These are phyloP conservation scores for Chloroclystis v-ata DNA, from an alignment of 2,888 invertebrate genomes.

Conservation along the genomic window DNA sequence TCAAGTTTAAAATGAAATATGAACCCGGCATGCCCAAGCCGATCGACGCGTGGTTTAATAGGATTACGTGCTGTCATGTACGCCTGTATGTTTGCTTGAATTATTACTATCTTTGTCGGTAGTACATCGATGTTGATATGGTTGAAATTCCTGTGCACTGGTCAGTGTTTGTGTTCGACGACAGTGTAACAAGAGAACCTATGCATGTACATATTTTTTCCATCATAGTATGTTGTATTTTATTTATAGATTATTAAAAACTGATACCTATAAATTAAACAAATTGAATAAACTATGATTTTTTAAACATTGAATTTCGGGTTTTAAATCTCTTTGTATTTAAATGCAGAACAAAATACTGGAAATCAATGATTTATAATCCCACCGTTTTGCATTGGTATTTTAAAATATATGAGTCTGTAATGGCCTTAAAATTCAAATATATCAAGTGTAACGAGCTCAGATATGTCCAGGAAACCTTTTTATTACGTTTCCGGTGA, in stretches of 20 bases:
- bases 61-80: constrained; percentile 26
- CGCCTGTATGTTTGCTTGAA: constrained; percentile 22
- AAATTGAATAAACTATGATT: too few relatives aligned
- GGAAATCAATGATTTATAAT: too few relatives aligned
- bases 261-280: too few relatives aligned
- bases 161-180: neutral
- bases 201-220: neutral
- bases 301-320: too few relatives aligned
- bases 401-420: too few relatives aligned
- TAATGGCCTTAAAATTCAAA: neutral
- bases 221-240: neutral
- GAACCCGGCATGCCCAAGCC: constrained; percentile 18
- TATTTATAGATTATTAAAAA: too few relatives aligned
- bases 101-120: constrained; percentile 17
- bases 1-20: constrained; percentile 27
- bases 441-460: neutral
- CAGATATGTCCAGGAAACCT: constrained; percentile 15
- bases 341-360: too few relatives aligned
- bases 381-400: too few relatives aligned
- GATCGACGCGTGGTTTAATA: constrained; percentile 24
- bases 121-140: constrained; percentile 7
- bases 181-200: neutral
- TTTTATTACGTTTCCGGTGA: constrained; percentile 22
- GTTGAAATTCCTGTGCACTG: constrained; percentile 5
- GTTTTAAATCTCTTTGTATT: too few relatives aligned